Percentiles rank a stretch among this genome's conserved stretches.
Conservation (phyloP, 1,140 invertebrate genomes). For the Halyomorpha halys region DNA sequence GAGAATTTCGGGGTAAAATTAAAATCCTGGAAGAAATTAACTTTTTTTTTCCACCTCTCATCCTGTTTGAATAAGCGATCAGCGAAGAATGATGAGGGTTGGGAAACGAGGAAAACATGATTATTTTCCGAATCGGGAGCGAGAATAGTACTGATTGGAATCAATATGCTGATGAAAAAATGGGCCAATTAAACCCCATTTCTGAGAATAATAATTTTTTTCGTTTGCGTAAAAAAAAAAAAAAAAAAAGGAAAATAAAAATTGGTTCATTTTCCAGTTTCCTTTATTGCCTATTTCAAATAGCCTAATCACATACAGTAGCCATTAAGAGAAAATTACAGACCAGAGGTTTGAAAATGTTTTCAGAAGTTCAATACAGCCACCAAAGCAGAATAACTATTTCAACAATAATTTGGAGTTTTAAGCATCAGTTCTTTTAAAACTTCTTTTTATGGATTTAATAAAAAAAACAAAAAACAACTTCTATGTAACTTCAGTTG, state of each 20-base stretch:
- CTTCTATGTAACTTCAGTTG: no score
- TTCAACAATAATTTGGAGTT: no score
- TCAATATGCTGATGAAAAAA: constrained; percentile 3
- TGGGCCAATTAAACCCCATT: constrained; percentile 8
- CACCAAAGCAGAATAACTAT: no score
- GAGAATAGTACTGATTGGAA: constrained; percentile 11
- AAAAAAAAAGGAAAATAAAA: not conserved
- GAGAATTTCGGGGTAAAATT: no score
- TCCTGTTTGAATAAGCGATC: not conserved
- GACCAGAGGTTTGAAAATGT: no score
- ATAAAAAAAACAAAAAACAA: no score
- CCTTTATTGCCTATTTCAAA: constrained; percentile 2
- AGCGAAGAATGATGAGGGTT: not conserved
- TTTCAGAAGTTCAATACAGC: no score
- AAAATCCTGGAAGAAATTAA: no score
- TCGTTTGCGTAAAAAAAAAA: not conserved
- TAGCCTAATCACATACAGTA: not conserved
- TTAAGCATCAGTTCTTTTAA: no score
- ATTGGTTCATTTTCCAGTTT: not conserved
- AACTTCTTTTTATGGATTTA: no score
- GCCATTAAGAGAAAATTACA: no score
- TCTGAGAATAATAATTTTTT: constrained; percentile 3
- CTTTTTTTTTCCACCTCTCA: no score
- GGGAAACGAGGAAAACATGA: not conserved
- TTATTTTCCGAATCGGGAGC: not conserved